Base-by-base conservation (phyloP, 2,888 invertebrate genomes). In the Tuberolachnus salignus region DNA sequence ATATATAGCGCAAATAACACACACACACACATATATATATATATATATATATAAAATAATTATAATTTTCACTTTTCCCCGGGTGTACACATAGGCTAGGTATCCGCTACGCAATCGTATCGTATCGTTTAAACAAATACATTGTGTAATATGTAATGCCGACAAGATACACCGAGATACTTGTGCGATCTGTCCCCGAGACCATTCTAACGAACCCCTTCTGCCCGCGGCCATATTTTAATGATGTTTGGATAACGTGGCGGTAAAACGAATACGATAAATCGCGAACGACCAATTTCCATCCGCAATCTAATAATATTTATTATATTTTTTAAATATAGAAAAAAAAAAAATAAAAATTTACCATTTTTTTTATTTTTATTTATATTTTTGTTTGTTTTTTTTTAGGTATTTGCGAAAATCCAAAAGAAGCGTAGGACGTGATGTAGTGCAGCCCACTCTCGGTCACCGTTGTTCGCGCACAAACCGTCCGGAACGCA, bases 401-500 rank as follows among this genome's bases (percentile, higher is more conserved):
- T 34, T 34, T 34, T 34, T 34, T 34, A 34, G 6, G 46, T 66
- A 55, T 59, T 49, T 6, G 67, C 59, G n/a, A 26, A 59, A 59
- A 67, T 78, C 75, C 75, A 75, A 57, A 46, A 21, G 1, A 14
- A 21, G 57, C 26, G n/a, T n/a, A 16, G 46, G 23, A 21, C 44
- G 21, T 21, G 13, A 16, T 16, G 23, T 57, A 10, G 0, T 1
- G 61, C 34, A 16, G 61, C 42, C 21, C 51, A 26, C 63, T 19
- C 73, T 19, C 69, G 61, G 42, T 78, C 67, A 67, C 75, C 67
- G 67, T 57, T 57, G 67, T 78, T 59, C 67, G 10, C 67, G 59
- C 75, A 67, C 75, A 67, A 59, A 78, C 75, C 67, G 67, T 19
- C 67, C 75, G 75, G 75, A 49, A 67, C 67, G 57, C 75, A 78